Evolutionary conservation across 2,113 vertebrate genomes (phyloP).

Genomic region (Myxocyprinus asiaticus): DNA sequence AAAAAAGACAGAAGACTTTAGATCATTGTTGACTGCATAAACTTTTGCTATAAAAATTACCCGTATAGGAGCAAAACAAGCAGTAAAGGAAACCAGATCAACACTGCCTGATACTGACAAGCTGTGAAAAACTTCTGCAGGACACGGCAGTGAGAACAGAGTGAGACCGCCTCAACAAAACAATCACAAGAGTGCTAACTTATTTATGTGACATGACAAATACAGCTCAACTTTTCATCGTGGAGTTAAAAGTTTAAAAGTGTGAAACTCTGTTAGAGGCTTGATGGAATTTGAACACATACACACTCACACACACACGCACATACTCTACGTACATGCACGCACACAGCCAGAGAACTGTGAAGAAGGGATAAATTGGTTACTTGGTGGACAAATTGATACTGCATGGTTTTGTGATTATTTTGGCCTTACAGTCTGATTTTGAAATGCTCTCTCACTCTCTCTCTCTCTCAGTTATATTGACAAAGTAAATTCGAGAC

Average conservation of each 20-base stretch:
- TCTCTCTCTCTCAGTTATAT: not conserved
- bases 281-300: too few relatives aligned
- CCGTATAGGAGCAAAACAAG: not conserved
- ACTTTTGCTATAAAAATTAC: not conserved
- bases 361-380: too few relatives aligned
- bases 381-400: too few relatives aligned
- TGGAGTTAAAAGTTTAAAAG: slow-evolving; percentile 17
- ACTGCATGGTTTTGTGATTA: too few relatives aligned
- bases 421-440: too few relatives aligned
- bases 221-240: not conserved
- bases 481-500: not conserved
- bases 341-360: not conserved
- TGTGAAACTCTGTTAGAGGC: not conserved
- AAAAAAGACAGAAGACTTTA: too few relatives aligned
- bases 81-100: not conserved
- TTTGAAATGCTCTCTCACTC: too few relatives aligned
- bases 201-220: slow-evolving; percentile 34
- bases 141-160: not conserved
- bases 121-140: slow-evolving; percentile 16
- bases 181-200: slow-evolving; percentile 4
- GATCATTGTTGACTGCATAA: too few relatives aligned
- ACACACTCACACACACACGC: not conserved
- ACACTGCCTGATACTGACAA: slow-evolving; percentile 16
- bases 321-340: too few relatives aligned
- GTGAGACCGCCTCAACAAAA: not conserved